Conservation (phyloP, 2,113 vertebrate genomes). For the Corydoras sp. region DNA sequence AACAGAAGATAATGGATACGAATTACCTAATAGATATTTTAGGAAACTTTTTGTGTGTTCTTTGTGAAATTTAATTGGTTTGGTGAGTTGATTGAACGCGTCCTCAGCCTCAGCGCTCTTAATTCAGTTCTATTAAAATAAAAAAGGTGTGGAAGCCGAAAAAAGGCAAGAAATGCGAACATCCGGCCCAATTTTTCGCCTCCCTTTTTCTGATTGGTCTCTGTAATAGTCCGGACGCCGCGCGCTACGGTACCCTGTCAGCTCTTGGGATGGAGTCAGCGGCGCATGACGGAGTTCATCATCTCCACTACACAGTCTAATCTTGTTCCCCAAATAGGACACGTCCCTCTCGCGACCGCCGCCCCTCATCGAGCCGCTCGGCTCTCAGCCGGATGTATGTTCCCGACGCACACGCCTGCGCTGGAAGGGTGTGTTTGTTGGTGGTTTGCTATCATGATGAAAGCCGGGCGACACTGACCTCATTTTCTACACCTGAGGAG, state of each 20-base stretch:
- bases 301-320: slow-evolving; percentile 30
- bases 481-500: neutral
- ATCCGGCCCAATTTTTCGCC: neutral
- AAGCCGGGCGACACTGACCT: neutral
- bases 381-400: slow-evolving; percentile 1
- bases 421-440: slow-evolving; percentile 5
- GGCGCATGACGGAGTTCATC: slow-evolving; percentile 29
- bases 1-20: too few relatives aligned
- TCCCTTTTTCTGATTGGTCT: neutral
- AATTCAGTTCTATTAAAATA: slow-evolving; percentile 9
- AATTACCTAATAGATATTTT: too few relatives aligned
- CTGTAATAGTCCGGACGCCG: neutral
- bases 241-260: slow-evolving; percentile 3
- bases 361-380: slow-evolving; percentile 12
- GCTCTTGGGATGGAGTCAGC: slow-evolving; percentile 6
- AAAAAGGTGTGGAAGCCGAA: neutral
- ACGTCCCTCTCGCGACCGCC: slow-evolving; percentile 14
- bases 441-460: neutral
- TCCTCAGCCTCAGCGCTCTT: slow-evolving; percentile 12
- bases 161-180: neutral
- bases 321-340: slow-evolving; percentile 36
- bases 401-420: neutral
- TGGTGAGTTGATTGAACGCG: neutral
- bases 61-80: too few relatives aligned
- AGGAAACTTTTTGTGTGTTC: too few relatives aligned